Evolutionary conservation across 2,888 invertebrate species (phyloP), one percentile per base, ranked within the genome.

Genomic region (Pandemis corylana): DNA sequence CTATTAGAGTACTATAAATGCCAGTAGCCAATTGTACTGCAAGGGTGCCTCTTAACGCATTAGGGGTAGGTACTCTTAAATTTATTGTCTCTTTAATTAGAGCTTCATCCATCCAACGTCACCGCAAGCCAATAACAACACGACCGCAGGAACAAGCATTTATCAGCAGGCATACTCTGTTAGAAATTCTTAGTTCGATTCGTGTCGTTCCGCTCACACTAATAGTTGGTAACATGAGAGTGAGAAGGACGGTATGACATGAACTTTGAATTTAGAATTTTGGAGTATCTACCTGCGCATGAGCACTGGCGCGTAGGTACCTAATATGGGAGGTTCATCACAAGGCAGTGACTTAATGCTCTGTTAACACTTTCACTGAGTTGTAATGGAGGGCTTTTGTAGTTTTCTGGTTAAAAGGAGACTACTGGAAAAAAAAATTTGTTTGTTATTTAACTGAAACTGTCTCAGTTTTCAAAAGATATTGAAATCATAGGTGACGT

Each of bases 251-350:
- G 28, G 28, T 36, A 36, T 36, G 20, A 20, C 20, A 36, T 36
- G 28, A 36, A 36, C 28, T 36, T 36, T 36, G 28, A 36, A 36
- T 36, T 36, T 36, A 1, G 2, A 36, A 36, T 36, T 36, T 36
- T 36, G 28, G 28, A 36, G 28, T 36, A 36, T 36, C 28, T 28
- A 2, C 28, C 81, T 78, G 79, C 80, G 78, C 77, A 82, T 87
- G 87, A 90, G 87, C 90, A 89, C 90, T 90, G 87, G 87, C 78
- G 79, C 78, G 84, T 89, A 88, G 83, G 83, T 83, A 80, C 76
- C 78, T 80, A 85, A 84, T 83, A 82, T 83, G 85, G 83, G 84
- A 83, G 85, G 85, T 90, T 89, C 89, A 90, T 89, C 89, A 89
- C 84, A 85, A 80, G 80, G 80, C 82, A 81, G 77, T 76, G 85